Base-by-base conservation (phyloP, 2,113 vertebrate genomes). In the Brachyhypopomus gauderio region DNA sequence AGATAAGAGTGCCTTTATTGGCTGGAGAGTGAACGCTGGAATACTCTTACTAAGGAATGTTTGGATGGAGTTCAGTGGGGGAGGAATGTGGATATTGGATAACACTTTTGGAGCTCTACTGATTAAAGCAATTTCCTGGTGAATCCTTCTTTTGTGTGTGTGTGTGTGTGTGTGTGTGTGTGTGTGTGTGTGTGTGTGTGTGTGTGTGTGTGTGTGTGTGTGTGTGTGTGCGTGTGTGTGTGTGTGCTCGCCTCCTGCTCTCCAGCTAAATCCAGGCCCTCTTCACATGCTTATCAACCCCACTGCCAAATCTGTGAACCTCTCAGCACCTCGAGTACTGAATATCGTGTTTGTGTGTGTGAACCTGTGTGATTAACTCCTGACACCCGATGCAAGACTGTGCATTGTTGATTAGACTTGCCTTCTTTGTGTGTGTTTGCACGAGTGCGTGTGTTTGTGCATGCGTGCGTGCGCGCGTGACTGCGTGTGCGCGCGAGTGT, bases 231-330 rank as follows among this genome's bases (percentile, higher is more conserved):
- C n/a, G 59, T 62, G n/a, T 23, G 59, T 62, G 59, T 23, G 59
- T 23, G 8, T 64, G 23, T 16, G 17, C 56, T 60, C 59, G 19
- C 73, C 74, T 62, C 16, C 14, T 56, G 55, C 64, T 69, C 74
- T 70, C 36, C 74, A 22, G 56, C 56, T 82, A 82, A 82, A 82
- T 77, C 58, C 66, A 30, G 34, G 52, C 56, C 55, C 80, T 82
- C 58, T 82, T 72, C 66, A 72, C 74, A 36, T 72, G 74, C 80
- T 82, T 82, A 77, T 77, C 80, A 82, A 77, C 66, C 85, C 86
- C 85, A 77, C 81, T 58, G 76, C 84, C 87, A 89, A 90, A 86
- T 83, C 17, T 55, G 55, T 41, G 75, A 76, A 72, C 74, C 80
- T 77, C 41, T 82, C 14, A 63, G 20, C 80, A 82, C 80, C 55